Base-by-base conservation (phyloP, 2,888 invertebrate species). In the Scaptodrosophila latifasciaeformis region DNA sequence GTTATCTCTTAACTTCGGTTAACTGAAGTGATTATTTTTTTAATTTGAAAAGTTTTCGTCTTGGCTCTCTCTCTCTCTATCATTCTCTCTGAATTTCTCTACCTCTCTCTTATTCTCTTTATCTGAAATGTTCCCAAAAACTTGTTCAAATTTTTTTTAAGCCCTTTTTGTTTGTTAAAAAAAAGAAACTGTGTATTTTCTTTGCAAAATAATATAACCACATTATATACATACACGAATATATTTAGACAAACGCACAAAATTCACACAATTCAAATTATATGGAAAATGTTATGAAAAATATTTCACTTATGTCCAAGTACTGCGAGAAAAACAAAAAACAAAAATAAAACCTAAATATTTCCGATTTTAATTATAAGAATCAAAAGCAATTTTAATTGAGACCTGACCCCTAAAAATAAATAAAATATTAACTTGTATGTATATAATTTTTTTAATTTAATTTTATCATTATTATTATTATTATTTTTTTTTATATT, bases 211-310 rank as follows among this genome's bases (percentile, higher is more conserved):
- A 3, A 70, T 59, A 46, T 64, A 57, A 58, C 54, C 67, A 69
- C 70, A 70, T 67, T 69, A 69, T 69, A 72, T 78, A 72, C 70
- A 75, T 75, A 76, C 76, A 76, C 53, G 21, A 59, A 62, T 59
- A 57, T 40, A 12, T 53, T 58, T 53, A 66, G 61, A 75, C 61
- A 71, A 65, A 44, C 70, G 75, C 75, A 76, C 75, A 59, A 65
- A 70, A 67, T 68, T 64, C 57, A 70, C 69, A 70, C 67, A 68
- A 55, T 15, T 60, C 53, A 54, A 18, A 18, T 34, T 3, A 31
- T 21, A 15, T 29, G 15, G 6, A 35, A 47, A 31, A 47, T 6
- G 9, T 37, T n/a, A 15, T 34, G 29, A 40, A 53, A 31, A 45
- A 39, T 37, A 40, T 37, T 56, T 49, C 44, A 67, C 65, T 59